Evolutionary conservation across 2,888 invertebrate genomes (phyloP).

Genomic region (Mellilla xanthometata): DNA sequence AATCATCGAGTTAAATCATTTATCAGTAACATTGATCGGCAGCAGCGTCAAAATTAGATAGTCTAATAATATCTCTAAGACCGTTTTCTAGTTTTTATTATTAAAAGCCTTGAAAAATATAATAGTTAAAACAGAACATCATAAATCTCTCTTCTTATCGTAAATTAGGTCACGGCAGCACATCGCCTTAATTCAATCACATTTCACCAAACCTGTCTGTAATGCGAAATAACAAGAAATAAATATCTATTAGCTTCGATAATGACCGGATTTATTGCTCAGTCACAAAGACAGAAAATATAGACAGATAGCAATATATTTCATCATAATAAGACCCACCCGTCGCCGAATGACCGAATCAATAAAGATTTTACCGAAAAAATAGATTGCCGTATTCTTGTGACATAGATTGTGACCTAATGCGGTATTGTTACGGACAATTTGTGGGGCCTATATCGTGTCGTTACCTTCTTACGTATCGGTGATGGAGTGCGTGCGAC

Average conservation of each 20-base stretch:
- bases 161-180: slow-evolving; percentile 14
- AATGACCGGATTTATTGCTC: slow-evolving; percentile 44
- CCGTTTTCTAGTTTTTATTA: too few relatives aligned
- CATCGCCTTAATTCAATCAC: slow-evolving; percentile 26
- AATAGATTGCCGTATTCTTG: slow-evolving; percentile 48
- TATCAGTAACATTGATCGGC: background rate
- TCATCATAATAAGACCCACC: slow-evolving; percentile 38
- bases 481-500: slow-evolving; percentile 52
- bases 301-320: slow-evolving; percentile 43
- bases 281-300: slow-evolving; percentile 38
- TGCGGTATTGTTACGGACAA: slow-evolving; percentile 65
- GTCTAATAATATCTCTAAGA: too few relatives aligned
- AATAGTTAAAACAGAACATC: too few relatives aligned
- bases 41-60: background rate
- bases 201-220: slow-evolving; percentile 32
- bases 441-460: slow-evolving; percentile 54
- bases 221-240: slow-evolving; percentile 41
- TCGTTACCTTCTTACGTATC: slow-evolving; percentile 55
- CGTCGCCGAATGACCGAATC: slow-evolving; percentile 42
- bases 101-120: too few relatives aligned
- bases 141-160: background rate
- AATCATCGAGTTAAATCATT: slow-evolving; percentile 2
- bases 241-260: slow-evolving; percentile 47
- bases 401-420: slow-evolving; percentile 61
- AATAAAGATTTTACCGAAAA: slow-evolving; percentile 46